Base-by-base conservation (phyloP, 64 coral and sea anemone genomes). In the Porites lutea region DNA sequence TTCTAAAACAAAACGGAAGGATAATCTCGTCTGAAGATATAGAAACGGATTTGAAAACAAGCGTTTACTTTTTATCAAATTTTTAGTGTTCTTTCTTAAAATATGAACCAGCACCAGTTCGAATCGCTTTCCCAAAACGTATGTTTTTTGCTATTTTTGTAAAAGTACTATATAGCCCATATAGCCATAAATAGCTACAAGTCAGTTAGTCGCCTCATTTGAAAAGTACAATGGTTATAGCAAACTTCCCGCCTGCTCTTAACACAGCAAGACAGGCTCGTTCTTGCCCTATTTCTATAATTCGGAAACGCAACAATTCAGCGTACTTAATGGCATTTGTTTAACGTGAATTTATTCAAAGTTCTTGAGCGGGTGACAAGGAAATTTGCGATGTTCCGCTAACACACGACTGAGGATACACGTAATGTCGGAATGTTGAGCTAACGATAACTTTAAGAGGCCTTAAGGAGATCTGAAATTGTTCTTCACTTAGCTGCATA, bases 291-390 rank as follows among this genome's bases (percentile, higher is more conserved):
- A 37, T 37, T 10, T 8, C 15, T 19, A 14, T 2, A 15, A 14
- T 44, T 43, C 79, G 79, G 58, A 82, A 82, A 82, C n/a, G 11
- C 79, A 65, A 45, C 45, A 65, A 82, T 82, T 37, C 5, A n/a
- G 14, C 13, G 58, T 65, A 82, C 14, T 82, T 15, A 45, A 47
- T 44, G 7, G 13, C 23, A 45, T 48, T 47, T 9, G 12, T 44
- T 82, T 5, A 48, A 65, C 59, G 43, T 65, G 57, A 63, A 48
- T 48, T 46, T 64, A 45, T 69, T 13, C 47, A 48, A 84, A 68
- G 52, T 69, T 7, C 18, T 51, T 48, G 5, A 77, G 44, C 75
- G n/a, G 51, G 75, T 5, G 13, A 23, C 8, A 1, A 20, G 52
- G 4, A 78, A 1, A 13, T 52, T 78, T 57, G 51, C 3, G 10